phyloP scores from a whole-genome alignment of 92 coral and sea anemone species.

The Heliopora coerulea region DNA sequence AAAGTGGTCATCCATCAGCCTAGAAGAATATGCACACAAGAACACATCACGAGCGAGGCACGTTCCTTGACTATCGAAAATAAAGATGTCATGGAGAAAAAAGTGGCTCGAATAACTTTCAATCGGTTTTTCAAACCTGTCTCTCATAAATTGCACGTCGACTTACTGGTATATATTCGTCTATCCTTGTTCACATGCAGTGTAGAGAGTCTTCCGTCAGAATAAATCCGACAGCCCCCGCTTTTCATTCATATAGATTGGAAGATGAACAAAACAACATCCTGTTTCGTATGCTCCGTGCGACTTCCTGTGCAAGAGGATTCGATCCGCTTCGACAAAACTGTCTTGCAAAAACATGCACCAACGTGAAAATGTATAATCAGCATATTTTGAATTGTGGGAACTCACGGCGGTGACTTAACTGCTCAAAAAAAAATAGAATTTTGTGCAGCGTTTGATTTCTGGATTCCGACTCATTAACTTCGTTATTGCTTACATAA shows the following conservation, averaged over 20 bases:
- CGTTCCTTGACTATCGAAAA: not conserved
- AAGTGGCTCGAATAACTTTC: too few relatives aligned
- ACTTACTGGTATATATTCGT: not conserved
- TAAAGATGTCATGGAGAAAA: conserved; percentile 1
- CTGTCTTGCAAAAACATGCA: conserved; percentile 20
- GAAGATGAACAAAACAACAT: not conserved
- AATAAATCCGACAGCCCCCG: conserved; percentile 22
- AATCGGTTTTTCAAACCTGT: too few relatives aligned
- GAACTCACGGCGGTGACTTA: too few relatives aligned
- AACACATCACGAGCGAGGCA: not conserved
- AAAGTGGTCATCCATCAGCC: not conserved
- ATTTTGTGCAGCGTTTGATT: too few relatives aligned
- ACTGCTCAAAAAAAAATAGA: too few relatives aligned
- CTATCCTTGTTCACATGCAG: not conserved
- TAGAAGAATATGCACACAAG: not conserved
- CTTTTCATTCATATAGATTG: conserved; percentile 1
- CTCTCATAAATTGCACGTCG: too few relatives aligned
- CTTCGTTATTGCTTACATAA: not conserved
- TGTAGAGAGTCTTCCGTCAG: conserved; percentile 4
- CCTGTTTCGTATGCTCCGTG: conserved; percentile 9
- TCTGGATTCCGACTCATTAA: too few relatives aligned
- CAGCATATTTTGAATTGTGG: not conserved
- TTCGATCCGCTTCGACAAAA: conserved; percentile 11
- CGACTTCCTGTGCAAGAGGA: conserved; percentile 16
- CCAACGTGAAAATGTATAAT: not conserved